Conservation (phyloP, 2,113 vertebrate species). For the Mesitornis unicolor region DNA sequence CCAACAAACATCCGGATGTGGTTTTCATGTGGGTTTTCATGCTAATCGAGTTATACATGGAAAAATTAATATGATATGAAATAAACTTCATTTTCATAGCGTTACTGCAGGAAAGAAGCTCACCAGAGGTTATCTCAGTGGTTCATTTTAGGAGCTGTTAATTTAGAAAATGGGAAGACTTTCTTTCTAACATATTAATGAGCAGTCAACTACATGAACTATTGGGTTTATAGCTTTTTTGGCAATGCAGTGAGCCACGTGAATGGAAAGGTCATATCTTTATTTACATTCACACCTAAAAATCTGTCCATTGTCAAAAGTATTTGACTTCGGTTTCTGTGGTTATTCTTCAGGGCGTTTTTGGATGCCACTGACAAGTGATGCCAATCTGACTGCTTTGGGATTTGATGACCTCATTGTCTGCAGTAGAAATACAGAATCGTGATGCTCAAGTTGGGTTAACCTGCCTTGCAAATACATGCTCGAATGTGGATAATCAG, state of each 20-base stretch:
- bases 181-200: background rate
- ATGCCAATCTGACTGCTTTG: background rate
- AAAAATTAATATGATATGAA: background rate
- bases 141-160: background rate
- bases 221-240: background rate
- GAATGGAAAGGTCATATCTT: background rate
- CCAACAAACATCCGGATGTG: background rate
- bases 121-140: background rate
- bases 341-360: background rate
- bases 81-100: background rate
- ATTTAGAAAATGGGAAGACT: background rate
- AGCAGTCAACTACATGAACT: too few relatives aligned
- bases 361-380: background rate
- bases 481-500: background rate
- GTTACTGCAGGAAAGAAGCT: background rate
- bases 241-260: background rate
- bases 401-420: fast-evolving
- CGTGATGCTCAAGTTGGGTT: background rate
- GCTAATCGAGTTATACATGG: background rate
- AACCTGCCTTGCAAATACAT: background rate
- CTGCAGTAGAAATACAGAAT: background rate
- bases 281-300: background rate
- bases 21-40: background rate
- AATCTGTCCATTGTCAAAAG: background rate
- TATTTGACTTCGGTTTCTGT: background rate